Conservation (phyloP, 64 coral and sea anemone species). For the Stichodactyla helianthus region DNA sequence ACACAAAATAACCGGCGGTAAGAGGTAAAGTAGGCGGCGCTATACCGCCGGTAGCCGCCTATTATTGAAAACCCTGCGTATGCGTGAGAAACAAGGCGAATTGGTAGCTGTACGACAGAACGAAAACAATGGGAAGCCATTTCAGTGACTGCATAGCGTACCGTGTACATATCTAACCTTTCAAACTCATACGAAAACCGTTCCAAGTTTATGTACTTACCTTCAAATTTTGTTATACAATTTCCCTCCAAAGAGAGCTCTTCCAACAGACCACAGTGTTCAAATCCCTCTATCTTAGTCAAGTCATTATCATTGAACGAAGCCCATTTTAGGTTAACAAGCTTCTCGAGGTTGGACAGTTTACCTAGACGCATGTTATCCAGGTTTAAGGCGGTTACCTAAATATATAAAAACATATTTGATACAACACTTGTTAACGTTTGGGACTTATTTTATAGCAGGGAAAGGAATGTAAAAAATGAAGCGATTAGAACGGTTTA, state of each 20-base stretch:
- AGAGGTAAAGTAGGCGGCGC: too few species aligned
- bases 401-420: not conserved
- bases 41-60: too few species aligned
- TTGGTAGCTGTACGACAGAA: too few species aligned
- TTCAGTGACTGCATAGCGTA: too few species aligned
- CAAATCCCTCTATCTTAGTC: conserved; percentile 92
- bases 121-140: too few species aligned
- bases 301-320: conserved; percentile 93
- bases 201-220: conserved; percentile 13
- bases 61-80: too few species aligned
- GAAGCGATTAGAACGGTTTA: too few species aligned
- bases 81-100: too few species aligned
- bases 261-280: conserved; percentile 69
- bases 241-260: conserved; percentile 90
- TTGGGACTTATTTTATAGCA: too few species aligned
- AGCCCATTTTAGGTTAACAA: conserved; percentile 83
- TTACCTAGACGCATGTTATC: conserved; percentile 86
- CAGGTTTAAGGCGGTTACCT: conserved; percentile 90
- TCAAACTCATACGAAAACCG: not conserved
- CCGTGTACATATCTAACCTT: too few species aligned
- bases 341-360: conserved; percentile 88
- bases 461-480: not conserved
- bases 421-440: not conserved
- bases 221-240: conserved; percentile 93
- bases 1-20: too few species aligned